These are phyloP conservation scores for Sebastes nivosus DNA, from an alignment of 2,797 vertebrate genomes.

Conservation along the genomic window DNA sequence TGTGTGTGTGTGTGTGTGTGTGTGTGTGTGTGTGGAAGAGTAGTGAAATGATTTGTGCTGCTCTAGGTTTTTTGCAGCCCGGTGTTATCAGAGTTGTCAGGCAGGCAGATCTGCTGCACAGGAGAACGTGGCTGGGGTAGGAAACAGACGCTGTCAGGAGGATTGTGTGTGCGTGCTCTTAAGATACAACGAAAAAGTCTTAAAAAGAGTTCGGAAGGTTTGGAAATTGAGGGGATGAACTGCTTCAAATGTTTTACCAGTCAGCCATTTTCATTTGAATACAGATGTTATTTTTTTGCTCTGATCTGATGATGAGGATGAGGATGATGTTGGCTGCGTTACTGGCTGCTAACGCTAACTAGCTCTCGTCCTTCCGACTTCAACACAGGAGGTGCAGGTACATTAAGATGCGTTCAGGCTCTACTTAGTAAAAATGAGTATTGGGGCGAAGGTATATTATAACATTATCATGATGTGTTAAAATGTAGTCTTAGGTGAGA, in stretches of 20 bases:
- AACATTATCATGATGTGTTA: not conserved
- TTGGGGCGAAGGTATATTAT: too few species aligned
- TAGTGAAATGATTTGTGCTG: conserved; percentile 58
- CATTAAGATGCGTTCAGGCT: not conserved
- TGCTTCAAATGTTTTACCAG: not conserved
- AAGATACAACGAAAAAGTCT: conserved; percentile 12
- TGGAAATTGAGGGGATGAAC: not conserved
- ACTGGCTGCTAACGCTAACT: too few species aligned
- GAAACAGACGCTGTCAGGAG: conserved; percentile 56
- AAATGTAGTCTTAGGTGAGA: not conserved
- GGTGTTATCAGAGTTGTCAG: conserved; percentile 71
- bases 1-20: not conserved
- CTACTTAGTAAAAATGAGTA: not conserved
- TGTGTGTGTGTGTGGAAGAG: conserved; percentile 10
- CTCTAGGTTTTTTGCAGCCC: conserved; percentile 61
- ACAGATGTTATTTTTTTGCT: not conserved
- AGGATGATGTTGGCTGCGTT: not conserved
- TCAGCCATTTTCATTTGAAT: conserved; percentile 1
- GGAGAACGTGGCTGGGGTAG: conserved; percentile 61
- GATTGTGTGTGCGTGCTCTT: not conserved
- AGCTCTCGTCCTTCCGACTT: too few species aligned
- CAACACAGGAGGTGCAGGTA: not conserved
- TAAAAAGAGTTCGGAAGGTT: conserved; percentile 21
- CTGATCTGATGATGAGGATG: not conserved
- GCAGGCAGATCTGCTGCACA: conserved; percentile 65